These are phyloP conservation scores for Caprella mutica DNA, from an alignment of 2,888 invertebrate genomes.

Conservation along the genomic window DNA sequence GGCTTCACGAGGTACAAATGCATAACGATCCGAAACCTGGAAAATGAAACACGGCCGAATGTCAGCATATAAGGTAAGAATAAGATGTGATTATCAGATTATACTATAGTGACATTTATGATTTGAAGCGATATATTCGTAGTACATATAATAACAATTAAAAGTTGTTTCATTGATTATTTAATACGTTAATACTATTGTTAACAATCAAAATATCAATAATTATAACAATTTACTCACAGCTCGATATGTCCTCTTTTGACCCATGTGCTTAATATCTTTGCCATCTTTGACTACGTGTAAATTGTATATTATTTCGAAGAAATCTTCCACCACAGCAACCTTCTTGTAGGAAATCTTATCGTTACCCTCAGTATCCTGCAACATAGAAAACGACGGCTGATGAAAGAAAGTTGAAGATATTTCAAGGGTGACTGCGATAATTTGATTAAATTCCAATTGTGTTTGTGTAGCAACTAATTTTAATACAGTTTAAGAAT, in stretches of 20 bases:
- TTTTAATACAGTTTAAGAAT: too few relatives aligned
- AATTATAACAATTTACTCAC: conserved; percentile 52
- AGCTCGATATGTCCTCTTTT: conserved; percentile 89
- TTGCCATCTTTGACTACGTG: conserved; percentile 51
- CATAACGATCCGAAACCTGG: conserved; percentile 93
- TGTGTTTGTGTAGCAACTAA: too few relatives aligned
- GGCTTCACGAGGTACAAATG: conserved; percentile 88
- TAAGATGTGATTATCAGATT: too few relatives aligned
- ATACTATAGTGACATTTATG: too few relatives aligned
- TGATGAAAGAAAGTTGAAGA: too few relatives aligned
- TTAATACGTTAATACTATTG: background rate
- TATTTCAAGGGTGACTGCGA: too few relatives aligned
- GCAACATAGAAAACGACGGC: conserved; percentile 27
- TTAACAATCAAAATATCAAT: background rate
- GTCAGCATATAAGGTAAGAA: too few relatives aligned
- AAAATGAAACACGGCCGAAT: too few relatives aligned
- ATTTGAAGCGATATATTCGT: too few relatives aligned
- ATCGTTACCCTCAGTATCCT: conserved; percentile 35
- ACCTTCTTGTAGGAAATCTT: conserved; percentile 64
- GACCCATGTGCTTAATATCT: conserved; percentile 77
- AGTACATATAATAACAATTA: background rate
- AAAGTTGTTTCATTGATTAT: too few relatives aligned
- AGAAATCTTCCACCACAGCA: conserved; percentile 94
- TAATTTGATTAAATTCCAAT: too few relatives aligned
- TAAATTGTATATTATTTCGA: conserved; percentile 89